Base-by-base conservation (phyloP, 2,888 invertebrate species). In the Eristalis pertinax region DNA sequence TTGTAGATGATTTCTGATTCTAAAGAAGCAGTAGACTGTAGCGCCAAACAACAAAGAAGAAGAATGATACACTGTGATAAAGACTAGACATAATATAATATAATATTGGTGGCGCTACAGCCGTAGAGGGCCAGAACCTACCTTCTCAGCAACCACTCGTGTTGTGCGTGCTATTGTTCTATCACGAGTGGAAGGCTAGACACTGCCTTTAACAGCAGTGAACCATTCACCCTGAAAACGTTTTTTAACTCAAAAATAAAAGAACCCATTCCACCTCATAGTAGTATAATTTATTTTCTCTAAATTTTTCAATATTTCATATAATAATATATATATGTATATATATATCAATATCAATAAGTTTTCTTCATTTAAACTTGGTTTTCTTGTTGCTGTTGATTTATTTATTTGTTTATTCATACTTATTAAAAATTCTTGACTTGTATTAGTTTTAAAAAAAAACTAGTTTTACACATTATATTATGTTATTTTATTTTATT, bases 311-410 rank as follows among this genome's bases (percentile, higher is more conserved):
- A 87, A 84, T 84, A 84, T 80, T 84, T 84, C 60, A 87, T 80
- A 87, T 87, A 87, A 84, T 87, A 87, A 84, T 87, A 87, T 87
- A 87, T 87, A 85, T 85, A 87, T 82, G 80, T 87, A 87, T 87
- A 87, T 87, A 85, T 85, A 87, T 82, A 82, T 83, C 70, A 72
- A 77, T 87, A 87, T 87, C 83, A 87, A 79, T 87, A 79, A 70
- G 83, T 79, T 79, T 73, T 76, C 62, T 11, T 83, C 69, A 50
- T 58, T 81, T 81, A 69, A 70, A 64, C 50, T 73, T 73, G 24
- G 77, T 62, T 63, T 74, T 29, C 35, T 64, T 78, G 43, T 63
- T 58, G 35, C 79, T 50, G 50, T 50, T 50, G 50, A 43, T 43
- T 50, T 50, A n/a, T 50, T 19, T 50, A 19, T 50, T 50, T 50